These are phyloP conservation scores for Furcula furcula DNA, from an alignment of 2,888 invertebrate genomes.

Conservation along the genomic window DNA sequence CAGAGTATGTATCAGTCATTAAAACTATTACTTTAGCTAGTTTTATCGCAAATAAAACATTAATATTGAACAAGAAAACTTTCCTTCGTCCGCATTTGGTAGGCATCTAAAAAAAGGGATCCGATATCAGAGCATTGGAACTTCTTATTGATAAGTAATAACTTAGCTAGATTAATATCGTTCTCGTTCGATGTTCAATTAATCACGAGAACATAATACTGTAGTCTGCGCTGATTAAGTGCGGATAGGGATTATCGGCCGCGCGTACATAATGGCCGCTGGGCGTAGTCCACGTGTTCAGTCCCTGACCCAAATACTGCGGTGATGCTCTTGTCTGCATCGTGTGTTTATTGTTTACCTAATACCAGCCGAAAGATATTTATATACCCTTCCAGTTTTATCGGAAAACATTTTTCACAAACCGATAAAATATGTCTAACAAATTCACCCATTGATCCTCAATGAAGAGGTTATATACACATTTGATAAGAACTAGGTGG, in stretches of 20 bases:
- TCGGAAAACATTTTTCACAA: neutral
- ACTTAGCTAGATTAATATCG: conserved; percentile 30
- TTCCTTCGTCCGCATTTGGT: too few species aligned
- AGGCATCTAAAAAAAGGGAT: too few species aligned
- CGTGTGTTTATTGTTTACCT: conserved; percentile 35
- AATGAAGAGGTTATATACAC: too few species aligned
- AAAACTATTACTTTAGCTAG: too few species aligned
- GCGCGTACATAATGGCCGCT: conserved; percentile 35
- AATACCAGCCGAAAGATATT: conserved; percentile 26
- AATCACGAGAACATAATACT: conserved; percentile 33
- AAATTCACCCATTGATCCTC: too few species aligned
- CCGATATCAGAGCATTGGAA: too few species aligned
- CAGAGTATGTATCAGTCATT: too few species aligned
- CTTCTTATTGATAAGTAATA: conserved; percentile 10
- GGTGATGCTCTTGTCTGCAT: conserved; percentile 34
- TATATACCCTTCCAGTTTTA: conserved; percentile 10
- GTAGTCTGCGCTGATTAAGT: conserved; percentile 40
- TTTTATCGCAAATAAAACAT: too few species aligned
- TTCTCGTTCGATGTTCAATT: conserved; percentile 31
- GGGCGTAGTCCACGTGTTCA: conserved; percentile 46
- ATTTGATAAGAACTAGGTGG: too few species aligned
- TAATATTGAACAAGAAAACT: too few species aligned
- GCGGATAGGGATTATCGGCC: conserved; percentile 45
- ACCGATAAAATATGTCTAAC: too few species aligned
- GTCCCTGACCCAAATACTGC: conserved; percentile 55